Percentiles rank a stretch among this genome's conserved stretches.
Conservation (phyloP, 2,797 vertebrate species). For the Babyrousa celebensis region DNA sequence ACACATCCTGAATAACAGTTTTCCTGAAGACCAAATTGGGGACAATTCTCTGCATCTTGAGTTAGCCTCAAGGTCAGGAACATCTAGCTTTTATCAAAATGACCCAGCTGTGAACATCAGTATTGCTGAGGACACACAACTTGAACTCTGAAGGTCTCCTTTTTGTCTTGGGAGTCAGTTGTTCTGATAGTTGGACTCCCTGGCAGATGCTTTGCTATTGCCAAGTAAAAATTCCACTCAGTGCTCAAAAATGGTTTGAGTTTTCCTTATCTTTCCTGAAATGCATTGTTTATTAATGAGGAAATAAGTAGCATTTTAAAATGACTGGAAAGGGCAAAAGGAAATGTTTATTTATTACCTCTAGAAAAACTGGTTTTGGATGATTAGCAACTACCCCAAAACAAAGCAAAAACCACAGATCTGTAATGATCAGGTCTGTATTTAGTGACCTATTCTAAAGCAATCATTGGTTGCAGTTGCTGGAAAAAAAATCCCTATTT, state of each 20-base stretch:
- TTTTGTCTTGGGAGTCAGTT: not conserved
- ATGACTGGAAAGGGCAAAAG: not conserved
- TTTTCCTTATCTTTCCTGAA: slow-evolving; percentile 1
- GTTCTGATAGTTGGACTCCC: not conserved
- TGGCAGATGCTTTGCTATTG: not conserved
- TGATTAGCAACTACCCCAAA: not conserved
- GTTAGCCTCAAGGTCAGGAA: not conserved
- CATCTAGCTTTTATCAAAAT: not conserved
- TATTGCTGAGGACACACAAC: not conserved
- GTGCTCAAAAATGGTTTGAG: not conserved
- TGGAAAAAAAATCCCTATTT: not conserved
- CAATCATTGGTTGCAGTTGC: not conserved
- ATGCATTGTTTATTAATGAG: not conserved
- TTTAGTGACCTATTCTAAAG: not conserved
- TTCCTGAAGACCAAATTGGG: not conserved
- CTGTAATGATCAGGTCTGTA: not conserved
- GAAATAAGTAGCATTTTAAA: not conserved
- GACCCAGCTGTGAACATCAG: not conserved
- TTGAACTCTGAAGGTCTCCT: not conserved
- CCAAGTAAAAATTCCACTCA: not conserved
- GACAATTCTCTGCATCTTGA: not conserved
- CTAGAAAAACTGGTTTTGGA: not conserved
- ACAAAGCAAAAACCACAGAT: not conserved
- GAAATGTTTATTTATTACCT: not conserved
- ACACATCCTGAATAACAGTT: not conserved